These are phyloP conservation scores for Pammene fasciana DNA, from an alignment of 2,888 invertebrate species.

Conservation along the genomic window DNA sequence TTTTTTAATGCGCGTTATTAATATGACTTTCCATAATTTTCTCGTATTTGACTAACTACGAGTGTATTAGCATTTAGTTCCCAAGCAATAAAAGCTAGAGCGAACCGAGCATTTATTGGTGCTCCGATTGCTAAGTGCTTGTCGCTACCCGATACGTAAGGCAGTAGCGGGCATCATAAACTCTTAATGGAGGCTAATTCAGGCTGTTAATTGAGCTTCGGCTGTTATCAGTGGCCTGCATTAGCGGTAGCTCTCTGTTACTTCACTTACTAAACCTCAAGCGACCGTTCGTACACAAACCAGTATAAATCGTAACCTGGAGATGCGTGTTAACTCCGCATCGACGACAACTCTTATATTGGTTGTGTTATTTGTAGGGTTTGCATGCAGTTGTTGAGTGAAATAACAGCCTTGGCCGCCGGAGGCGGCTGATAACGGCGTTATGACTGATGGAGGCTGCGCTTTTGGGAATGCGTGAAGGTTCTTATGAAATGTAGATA, in stretches of 20 bases:
- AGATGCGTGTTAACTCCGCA: not conserved
- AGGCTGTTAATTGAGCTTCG: conserved; percentile 81
- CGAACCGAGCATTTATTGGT: conserved; percentile 21
- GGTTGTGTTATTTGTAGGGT: not conserved
- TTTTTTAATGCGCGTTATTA: not conserved
- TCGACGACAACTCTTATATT: not conserved
- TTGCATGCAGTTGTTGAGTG: not conserved
- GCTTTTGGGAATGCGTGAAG: conserved; percentile 37
- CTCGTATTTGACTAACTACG: not conserved
- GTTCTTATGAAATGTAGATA: conserved; percentile 27
- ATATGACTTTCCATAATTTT: not conserved
- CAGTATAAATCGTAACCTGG: conserved; percentile 3
- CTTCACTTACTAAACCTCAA: not conserved
- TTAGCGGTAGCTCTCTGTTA: conserved; percentile 58
- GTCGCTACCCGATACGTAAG: conserved; percentile 75
- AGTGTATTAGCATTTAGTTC: conserved; percentile 9
- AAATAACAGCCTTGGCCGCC: conserved; percentile 39
- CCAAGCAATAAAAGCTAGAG: conserved; percentile 27
- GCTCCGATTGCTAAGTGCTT: conserved; percentile 45
- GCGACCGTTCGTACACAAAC: not conserved
- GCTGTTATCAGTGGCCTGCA: conserved; percentile 75
- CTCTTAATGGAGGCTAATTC: conserved; percentile 82
- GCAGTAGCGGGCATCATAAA: conserved; percentile 81
- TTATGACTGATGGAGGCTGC: conserved; percentile 66
- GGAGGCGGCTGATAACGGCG: conserved; percentile 60